Evolutionary conservation across 37 sponge, comb jelly and placozoan species (phyloP).

Genomic region (Cliona cf. orientalis): DNA sequence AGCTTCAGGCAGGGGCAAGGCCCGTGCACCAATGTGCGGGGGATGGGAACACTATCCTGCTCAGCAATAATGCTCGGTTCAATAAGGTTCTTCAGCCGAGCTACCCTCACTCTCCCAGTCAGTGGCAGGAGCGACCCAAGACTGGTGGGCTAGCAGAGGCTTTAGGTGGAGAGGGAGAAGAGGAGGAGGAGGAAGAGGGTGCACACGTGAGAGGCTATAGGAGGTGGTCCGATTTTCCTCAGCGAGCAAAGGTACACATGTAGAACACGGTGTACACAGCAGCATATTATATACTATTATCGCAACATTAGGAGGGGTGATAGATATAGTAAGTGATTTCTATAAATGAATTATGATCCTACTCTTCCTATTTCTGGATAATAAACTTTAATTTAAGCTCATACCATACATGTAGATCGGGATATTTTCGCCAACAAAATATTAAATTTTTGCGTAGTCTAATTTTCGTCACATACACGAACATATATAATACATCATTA

Average conservation of each 20-base stretch:
- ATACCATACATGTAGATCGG: too few species aligned
- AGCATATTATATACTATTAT: too few species aligned
- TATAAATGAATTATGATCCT: too few species aligned
- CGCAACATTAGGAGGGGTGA: too few species aligned
- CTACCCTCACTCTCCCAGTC: conserved; percentile 41
- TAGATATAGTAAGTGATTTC: too few species aligned
- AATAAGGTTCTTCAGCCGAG: conserved; percentile 37
- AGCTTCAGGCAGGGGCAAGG: conserved; percentile 29
- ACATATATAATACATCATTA: too few species aligned
- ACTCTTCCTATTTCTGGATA: too few species aligned
- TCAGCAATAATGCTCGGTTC: conserved; percentile 14
- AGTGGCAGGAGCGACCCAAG: conserved; percentile 41
- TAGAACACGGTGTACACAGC: too few species aligned
- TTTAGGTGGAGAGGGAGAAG: neutral
- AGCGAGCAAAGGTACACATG: conserved; percentile 56
- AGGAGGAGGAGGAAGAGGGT: neutral
- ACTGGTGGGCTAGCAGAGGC: neutral
- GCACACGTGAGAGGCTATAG: conserved; percentile 1
- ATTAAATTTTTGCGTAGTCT: too few species aligned
- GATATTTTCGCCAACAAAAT: too few species aligned
- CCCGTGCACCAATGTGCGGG: conserved; percentile 31
- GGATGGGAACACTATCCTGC: neutral
- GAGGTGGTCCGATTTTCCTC: conserved; percentile 67
- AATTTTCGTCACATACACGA: too few species aligned
- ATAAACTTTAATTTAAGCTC: too few species aligned